Conservation (phyloP, 2,113 vertebrate species). For the Hyperoodon ampullatus region DNA sequence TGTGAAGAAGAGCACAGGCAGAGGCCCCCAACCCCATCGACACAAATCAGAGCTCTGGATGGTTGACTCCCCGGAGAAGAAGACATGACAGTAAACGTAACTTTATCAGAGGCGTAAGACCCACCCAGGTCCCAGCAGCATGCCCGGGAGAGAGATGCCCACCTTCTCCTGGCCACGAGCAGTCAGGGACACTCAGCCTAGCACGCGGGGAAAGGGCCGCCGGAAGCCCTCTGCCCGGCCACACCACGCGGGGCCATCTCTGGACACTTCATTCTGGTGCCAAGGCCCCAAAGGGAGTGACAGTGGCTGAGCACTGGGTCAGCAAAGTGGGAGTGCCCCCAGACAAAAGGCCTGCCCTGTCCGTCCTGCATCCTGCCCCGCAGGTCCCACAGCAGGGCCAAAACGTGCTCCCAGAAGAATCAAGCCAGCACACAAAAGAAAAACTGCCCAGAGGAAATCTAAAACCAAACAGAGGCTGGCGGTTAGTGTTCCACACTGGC, state of each 20-base stretch:
- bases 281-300: neutral
- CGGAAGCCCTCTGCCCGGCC: neutral
- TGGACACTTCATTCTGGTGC: neutral
- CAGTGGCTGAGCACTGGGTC: neutral
- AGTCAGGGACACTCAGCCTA: neutral
- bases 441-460: conserved; percentile 74
- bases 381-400: neutral
- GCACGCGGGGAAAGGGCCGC: neutral
- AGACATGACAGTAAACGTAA: neutral
- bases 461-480: neutral
- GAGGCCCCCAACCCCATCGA: neutral
- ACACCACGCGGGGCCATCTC: neutral
- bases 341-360: neutral
- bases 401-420: neutral
- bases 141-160: neutral
- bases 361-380: neutral
- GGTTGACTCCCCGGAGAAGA: neutral
- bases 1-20: neutral
- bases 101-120: neutral
- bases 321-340: neutral
- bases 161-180: neutral
- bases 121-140: neutral
- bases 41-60: neutral
- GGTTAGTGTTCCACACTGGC: conserved; percentile 51
- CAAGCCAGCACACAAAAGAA: neutral